Conservation (phyloP, 2,888 invertebrate genomes). For the Cinara cedri region DNA sequence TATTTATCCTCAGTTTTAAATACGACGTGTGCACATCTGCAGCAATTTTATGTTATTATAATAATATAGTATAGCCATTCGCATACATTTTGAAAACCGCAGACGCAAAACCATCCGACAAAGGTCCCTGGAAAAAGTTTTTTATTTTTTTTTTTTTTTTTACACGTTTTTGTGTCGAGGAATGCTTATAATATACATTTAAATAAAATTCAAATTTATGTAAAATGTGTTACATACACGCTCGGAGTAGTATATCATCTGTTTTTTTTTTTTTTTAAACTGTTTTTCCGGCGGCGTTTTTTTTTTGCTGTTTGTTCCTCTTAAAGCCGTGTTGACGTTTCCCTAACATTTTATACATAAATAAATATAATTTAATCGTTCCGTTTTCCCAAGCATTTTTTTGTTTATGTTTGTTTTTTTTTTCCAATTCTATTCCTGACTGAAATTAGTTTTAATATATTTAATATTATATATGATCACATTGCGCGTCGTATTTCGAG, state of each 20-base stretch:
- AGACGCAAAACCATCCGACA: neutral
- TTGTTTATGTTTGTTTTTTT: no score
- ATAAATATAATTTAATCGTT: neutral
- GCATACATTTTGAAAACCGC: neutral
- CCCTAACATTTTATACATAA: neutral
- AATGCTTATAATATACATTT: neutral
- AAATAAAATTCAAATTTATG: constrained; percentile 33
- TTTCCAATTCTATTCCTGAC: no score
- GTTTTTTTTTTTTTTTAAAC: constrained; percentile 1
- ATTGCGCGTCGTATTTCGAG: no score
- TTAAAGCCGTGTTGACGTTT: neutral
- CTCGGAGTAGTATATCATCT: neutral
- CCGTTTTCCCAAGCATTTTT: neutral
- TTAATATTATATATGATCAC: no score
- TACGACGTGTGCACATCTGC: neutral
- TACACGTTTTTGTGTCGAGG: neutral
- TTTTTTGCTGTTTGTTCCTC: neutral
- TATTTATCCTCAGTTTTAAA: no score
- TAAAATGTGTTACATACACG: neutral
- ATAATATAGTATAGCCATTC: no score
- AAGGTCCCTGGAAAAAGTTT: neutral
- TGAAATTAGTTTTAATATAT: no score
- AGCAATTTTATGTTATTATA: neutral
- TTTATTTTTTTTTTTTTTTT: neutral
- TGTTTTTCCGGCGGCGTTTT: neutral